Base-by-base conservation (phyloP, 2,797 vertebrate genomes). In the Oryzias sinensis region DNA sequence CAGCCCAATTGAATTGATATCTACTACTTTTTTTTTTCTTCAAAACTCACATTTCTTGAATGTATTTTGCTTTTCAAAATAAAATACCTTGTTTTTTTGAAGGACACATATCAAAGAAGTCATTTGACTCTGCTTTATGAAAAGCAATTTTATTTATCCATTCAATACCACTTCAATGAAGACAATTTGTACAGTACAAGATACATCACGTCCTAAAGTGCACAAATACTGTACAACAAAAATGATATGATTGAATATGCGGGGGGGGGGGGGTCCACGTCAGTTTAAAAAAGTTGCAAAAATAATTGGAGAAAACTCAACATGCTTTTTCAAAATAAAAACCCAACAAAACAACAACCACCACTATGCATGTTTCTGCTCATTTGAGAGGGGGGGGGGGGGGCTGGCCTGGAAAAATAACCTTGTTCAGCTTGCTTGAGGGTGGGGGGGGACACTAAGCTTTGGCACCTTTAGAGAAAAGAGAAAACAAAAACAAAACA, bases 381-480 rank as follows among this genome's bases (percentile, higher is more conserved):
- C 84, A 85, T 86, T 82, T 84, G 85, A 80, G 76, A 81, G 7
- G 27, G 27, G 27, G 29, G 29, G 29, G 29, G 29, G 29, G 29
- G 29, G 84, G 60, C 49, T 85, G 81, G 86, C 75, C 82, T 88
- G 86, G 84, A 82, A 82, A 83, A 87, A 82, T 75, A 89, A 88
- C 82, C 83, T 76, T 87, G 88, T 89, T 87, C 86, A 87, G 87
- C 69, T 91, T 90, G 92, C 90, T 93, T 95, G 80, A 91, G 86
- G 91, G 85, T 62, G 87, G 89, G 92, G 80, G 86, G 91, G 85
- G 63, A 88, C 90, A 92, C 82, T 83, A 93, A 94, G 92, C 94
- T 96, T 96, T 95, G 94, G 94, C 92, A 94, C 94, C 93, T 94
- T 97, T 93, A 93, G 89, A 89, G 86, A 93, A 91, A 93, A 90